Percentiles rank a stretch among this genome's conserved stretches.
These are phyloP conservation scores for Ramazzottius varieornatus DNA, from an alignment of 2,888 invertebrate genomes.

Conservation along the genomic window DNA sequence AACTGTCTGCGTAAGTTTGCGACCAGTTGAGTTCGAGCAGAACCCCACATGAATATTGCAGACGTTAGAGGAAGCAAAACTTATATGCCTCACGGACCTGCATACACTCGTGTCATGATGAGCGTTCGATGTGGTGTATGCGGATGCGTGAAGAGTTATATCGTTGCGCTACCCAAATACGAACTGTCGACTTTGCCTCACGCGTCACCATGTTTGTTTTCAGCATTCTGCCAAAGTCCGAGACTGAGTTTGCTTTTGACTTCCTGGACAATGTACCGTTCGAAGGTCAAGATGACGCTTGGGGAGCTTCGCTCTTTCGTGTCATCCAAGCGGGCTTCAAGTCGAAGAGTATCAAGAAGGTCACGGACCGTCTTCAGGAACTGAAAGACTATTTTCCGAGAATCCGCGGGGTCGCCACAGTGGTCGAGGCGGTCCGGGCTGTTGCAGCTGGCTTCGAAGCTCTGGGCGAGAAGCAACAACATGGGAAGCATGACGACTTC, in stretches of 20 bases:
- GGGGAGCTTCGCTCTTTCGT: background rate
- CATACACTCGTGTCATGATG: no score
- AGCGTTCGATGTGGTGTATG: no score
- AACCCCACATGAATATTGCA: no score
- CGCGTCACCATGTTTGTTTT: background rate
- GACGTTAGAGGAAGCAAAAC: no score
- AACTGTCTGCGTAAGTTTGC: background rate
- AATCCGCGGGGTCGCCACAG: background rate
- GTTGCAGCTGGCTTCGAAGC: background rate
- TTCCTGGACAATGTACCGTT: background rate
- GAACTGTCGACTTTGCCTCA: no score
- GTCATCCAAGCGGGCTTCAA: background rate
- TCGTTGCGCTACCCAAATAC: no score
- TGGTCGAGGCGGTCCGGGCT: background rate
- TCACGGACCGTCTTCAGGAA: background rate
- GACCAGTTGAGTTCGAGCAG: no score
- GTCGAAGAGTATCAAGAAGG: background rate
- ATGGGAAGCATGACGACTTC: background rate
- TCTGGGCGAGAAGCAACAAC: no score
- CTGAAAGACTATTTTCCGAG: background rate
- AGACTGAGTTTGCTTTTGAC: background rate
- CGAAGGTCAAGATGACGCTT: background rate
- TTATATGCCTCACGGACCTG: no score
- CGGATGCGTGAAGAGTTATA: no score
- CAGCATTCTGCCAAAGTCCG: background rate